Base-by-base conservation (phyloP, 2,888 invertebrate genomes). In the Polyploca ridens region DNA sequence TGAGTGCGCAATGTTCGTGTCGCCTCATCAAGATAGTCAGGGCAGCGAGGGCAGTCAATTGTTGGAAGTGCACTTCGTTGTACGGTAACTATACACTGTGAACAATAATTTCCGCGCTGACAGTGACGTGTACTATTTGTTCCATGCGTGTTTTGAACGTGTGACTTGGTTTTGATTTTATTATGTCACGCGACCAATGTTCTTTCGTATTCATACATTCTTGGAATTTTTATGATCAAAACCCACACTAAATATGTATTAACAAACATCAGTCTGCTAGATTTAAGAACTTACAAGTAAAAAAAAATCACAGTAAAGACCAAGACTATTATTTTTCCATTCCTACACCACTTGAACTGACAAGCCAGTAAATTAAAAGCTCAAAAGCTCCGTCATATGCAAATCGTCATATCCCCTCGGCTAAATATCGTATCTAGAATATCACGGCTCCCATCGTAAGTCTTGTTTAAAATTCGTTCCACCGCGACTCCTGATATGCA, bases 381-480 rank as follows among this genome's bases (percentile, higher is more conserved):
- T 81, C 75, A 72, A 80, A 84, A 84, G 84, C 82, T 84, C 79
- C 83, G 78, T 88, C 87, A 86, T 88, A 89, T 89, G 88, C 87
- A 89, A 89, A 89, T 89, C 76, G 78, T 84, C 83, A 85, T 85
- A 84, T 85, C 86, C 87, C 87, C 84, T 80, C 78, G 72, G 73
- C 72, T 76, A 77, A 82, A 74, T 69, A 65, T 64, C 77, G 77
- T 87, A 87, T 87, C 88, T 87, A 88, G 86, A 79, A 82, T 85
- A 86, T 86, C 86, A 79, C 74, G 76, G 79, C 83, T 86, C 83
- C 84, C 85, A 83, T 83, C 86, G 83, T 86, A 84, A 81, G 81
- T 88, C 89, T 87, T 87, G 85, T 89, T 92, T 90, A 87, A 91
- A 89, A 91, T 91, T 91, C 91, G 90, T 86, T 90, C 89, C 86